Evolutionary conservation across 2,797 vertebrate genomes (phyloP).

Genomic region (Mastacembelus armatus): DNA sequence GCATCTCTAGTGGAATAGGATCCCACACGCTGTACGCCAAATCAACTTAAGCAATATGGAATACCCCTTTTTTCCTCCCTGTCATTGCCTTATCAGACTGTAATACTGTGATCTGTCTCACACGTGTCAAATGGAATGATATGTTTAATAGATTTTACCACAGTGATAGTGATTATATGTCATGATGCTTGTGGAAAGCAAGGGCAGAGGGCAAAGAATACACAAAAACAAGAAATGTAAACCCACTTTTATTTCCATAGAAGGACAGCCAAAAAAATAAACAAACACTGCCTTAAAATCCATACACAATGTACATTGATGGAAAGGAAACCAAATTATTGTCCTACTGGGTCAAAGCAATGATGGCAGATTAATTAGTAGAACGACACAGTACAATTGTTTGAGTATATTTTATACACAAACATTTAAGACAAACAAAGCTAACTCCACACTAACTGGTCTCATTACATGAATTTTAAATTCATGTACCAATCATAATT

Average conservation of each 20-base stretch:
- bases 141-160: background rate
- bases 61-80: slow-evolving; percentile 11
- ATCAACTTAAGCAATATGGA: slow-evolving; percentile 29
- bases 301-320: background rate
- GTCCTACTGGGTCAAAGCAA: slow-evolving; percentile 13
- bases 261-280: slow-evolving; percentile 44
- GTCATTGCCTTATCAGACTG: background rate
- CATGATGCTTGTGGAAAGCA: background rate
- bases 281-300: slow-evolving; percentile 2
- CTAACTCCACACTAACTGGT: background rate
- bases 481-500: background rate
- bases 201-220: slow-evolving; percentile 13
- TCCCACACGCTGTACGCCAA: slow-evolving; percentile 19
- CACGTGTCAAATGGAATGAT: background rate
- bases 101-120: background rate
- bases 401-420: slow-evolving; percentile 6
- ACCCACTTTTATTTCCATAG: slow-evolving; percentile 47
- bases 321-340: slow-evolving; percentile 57
- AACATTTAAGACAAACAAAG: background rate
- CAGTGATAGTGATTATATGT: background rate
- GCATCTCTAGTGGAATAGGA: slow-evolving; percentile 49
- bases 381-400: slow-evolving; percentile 49
- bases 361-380: slow-evolving; percentile 14
- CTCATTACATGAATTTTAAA: background rate
- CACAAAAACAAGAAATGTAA: slow-evolving; percentile 43